A percentile compares a stretch with the other conserved stretches of the same genome.
Conservation (phyloP, 1,140 invertebrate species). For the Papilio polytes region DNA sequence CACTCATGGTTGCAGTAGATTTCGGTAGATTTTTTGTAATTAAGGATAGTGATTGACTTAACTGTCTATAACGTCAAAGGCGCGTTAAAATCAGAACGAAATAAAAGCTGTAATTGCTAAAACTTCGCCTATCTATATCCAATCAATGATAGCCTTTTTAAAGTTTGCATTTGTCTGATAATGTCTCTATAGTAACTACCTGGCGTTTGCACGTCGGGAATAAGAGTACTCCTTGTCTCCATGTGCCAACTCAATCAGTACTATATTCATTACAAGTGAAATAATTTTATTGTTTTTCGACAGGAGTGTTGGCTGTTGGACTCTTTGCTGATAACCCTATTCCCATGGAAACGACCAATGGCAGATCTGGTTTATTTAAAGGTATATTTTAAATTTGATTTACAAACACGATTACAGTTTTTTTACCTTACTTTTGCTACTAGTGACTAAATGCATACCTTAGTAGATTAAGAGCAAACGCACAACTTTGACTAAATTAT, state of each 20-base stretch:
- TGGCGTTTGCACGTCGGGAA: not conserved
- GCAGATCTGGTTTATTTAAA: constrained; percentile 91
- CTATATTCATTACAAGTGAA: not conserved
- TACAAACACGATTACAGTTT: too few relatives aligned
- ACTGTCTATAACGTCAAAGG: too few relatives aligned
- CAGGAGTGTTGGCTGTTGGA: constrained; percentile 94
- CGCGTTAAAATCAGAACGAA: too few relatives aligned
- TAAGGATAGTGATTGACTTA: not conserved
- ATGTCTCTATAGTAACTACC: not conserved
- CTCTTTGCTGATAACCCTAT: constrained; percentile 94
- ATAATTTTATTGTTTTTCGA: constrained; percentile 54
- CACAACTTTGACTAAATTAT: too few relatives aligned
- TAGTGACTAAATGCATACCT: too few relatives aligned
- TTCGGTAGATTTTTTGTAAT: too few relatives aligned
- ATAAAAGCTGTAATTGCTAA: too few relatives aligned
- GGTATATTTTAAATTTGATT: constrained; percentile 76
- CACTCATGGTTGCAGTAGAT: too few relatives aligned
- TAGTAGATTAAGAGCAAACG: too few relatives aligned
- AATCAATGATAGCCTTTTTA: too few relatives aligned
- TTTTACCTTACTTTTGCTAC: too few relatives aligned
- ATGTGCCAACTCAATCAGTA: not conserved
- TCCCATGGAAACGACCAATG: constrained; percentile 90
- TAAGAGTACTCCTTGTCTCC: not conserved
- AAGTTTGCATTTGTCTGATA: not conserved
- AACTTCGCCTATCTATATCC: too few relatives aligned